Percentiles rank a stretch among this genome's conserved stretches.
Conservation (phyloP, 2,113 vertebrate species). For the Guaruba guarouba region DNA sequence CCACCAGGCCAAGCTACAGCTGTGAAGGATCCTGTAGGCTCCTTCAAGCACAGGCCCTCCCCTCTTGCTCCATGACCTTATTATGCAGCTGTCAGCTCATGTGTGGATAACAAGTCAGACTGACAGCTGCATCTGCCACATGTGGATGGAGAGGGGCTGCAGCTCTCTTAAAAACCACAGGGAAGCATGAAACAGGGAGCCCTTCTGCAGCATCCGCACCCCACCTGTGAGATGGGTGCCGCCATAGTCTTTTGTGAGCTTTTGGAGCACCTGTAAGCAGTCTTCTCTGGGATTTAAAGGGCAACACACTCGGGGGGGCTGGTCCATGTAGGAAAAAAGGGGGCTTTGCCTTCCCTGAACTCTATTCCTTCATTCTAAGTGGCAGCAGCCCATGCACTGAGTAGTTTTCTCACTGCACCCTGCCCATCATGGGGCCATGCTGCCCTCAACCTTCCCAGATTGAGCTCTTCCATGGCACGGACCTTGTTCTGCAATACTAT, state of each 20-base stretch:
- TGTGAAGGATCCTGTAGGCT: not conserved
- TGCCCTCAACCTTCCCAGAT: accelerated
- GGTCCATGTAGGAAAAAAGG: no score
- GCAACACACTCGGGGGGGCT: not conserved
- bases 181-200: not conserved
- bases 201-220: accelerated
- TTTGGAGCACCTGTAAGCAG: not conserved
- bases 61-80: not conserved
- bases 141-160: not conserved
- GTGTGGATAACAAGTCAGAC: not conserved
- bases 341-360: not conserved
- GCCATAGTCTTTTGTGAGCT: not conserved
- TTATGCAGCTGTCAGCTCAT: accelerated
- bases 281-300: not conserved
- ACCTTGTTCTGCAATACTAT: not conserved
- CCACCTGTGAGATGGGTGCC: not conserved
- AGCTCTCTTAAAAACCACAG: not conserved
- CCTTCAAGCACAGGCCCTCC: not conserved
- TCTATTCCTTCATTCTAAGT: not conserved
- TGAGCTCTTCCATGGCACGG: not conserved
- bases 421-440: accelerated
- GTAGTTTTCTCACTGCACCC: not conserved
- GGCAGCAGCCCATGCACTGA: accelerated
- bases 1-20: not conserved
- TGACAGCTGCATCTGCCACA: not conserved